These are phyloP conservation scores for Sclerodermus sp. DNA, from an alignment of 2,888 invertebrate genomes.

Conservation along the genomic window DNA sequence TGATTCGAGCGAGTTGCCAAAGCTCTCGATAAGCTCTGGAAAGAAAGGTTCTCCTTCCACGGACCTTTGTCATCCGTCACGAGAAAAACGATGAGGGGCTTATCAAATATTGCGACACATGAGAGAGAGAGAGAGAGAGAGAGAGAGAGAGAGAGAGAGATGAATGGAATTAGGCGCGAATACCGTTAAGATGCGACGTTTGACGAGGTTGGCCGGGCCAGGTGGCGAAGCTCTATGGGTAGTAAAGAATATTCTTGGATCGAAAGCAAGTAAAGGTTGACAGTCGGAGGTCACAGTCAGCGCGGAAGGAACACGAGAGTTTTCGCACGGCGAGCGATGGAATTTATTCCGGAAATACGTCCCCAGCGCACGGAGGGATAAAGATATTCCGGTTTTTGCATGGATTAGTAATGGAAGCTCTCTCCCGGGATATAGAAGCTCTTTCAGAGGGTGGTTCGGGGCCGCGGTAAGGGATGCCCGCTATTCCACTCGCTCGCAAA, in stretches of 20 bases:
- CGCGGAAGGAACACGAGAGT: constrained; percentile 5
- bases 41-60: too few species aligned
- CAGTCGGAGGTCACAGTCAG: not conserved
- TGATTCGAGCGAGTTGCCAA: too few species aligned
- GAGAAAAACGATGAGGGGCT: too few species aligned
- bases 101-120: too few species aligned
- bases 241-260: not conserved
- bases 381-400: constrained; percentile 58
- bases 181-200: too few species aligned
- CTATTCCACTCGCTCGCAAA: constrained; percentile 32
- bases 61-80: too few species aligned
- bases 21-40: too few species aligned
- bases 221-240: not conserved
- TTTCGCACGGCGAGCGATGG: constrained; percentile 33
- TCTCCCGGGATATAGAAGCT: constrained; percentile 52
- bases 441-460: constrained; percentile 47
- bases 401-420: constrained; percentile 58
- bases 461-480: constrained; percentile 43
- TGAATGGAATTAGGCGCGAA: too few species aligned
- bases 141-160: too few species aligned
- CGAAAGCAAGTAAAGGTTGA: not conserved
- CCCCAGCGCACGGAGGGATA: constrained; percentile 52
- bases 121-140: too few species aligned
- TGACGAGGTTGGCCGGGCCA: too few species aligned
- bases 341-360: constrained; percentile 58